Evolutionary conservation across 1,140 invertebrate species (phyloP), one percentile per base, ranked within the genome.

Genomic region (Drosophila baimaii): DNA sequence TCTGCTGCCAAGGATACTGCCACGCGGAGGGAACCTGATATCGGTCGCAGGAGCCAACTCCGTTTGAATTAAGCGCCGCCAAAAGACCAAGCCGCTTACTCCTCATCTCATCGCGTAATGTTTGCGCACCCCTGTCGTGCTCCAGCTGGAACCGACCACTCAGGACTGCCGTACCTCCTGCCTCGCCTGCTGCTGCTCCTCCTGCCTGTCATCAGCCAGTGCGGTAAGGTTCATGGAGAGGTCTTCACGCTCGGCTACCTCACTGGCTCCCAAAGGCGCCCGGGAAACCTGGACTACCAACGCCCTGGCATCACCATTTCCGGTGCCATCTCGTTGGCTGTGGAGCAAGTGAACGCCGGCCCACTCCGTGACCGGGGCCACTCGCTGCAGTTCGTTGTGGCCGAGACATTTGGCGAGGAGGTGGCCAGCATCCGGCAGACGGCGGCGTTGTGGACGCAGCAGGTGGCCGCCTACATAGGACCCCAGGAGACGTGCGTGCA

Each of bases 401-500:
- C 97, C 0, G 98, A 99, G 92, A 99, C 98, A 0, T 98, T 96
- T 90, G 98, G 98, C 0, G 95, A 97, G 78, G 98, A 99, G 92
- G 94, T 95, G 70, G 94, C 94, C 21, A 98, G 98, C 86, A 97
- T 99, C 57, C 92, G 94, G 51, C 94, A 96, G 93, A 98, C 97
- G 10, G 98, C 97, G 2, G 93, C 95, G 15, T 93, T 99, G 7
- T 98, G 97, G 97, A 96, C 95, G 27, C 93, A 94, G 69, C 97
- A 98, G 79, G 95, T 99, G 39, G 96, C 96, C 0, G 98, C 95
- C 33, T 98, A 96, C 81, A 96, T 99, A 72, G 98, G 98, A 1
- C 98, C 98, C 0, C 98, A 99, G 92, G 98, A 98, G 92, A 98
- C 97, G 1, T 99, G 98, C 92, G 94, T 98, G 1, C 97, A 98